A percentile compares a stretch with the other conserved stretches of the same genome.
Evolutionary conservation across 2,797 vertebrate species (phyloP).

Genomic region (Octomys mimax): DNA sequence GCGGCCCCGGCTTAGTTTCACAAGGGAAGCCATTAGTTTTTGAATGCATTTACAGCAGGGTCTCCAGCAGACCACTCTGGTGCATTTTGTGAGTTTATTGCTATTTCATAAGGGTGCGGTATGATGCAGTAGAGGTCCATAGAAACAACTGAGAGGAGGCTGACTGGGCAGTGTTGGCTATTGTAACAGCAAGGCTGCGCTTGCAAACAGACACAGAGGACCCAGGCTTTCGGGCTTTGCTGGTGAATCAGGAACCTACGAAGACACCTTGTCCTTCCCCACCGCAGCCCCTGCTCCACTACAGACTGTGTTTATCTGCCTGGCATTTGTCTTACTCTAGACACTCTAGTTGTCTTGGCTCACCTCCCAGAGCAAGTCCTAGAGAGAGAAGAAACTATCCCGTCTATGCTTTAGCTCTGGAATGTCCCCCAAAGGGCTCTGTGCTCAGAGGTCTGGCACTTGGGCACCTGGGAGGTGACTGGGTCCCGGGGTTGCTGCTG

Average conservation of each 20-base stretch:
- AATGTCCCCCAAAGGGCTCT: neutral
- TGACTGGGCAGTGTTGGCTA: neutral
- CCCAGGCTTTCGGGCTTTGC: neutral
- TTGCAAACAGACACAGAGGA: neutral
- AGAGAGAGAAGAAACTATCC: constrained; percentile 1
- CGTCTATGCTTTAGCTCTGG: neutral
- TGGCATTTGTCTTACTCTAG: neutral
- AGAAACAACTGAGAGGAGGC: neutral
- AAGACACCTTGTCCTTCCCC: neutral
- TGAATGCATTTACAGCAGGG: neutral
- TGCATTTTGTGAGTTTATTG: neutral
- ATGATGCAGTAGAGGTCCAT: neutral
- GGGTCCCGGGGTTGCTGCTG: neutral
- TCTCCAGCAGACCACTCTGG: neutral
- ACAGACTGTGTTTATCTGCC: neutral
- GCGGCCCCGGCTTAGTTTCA: accelerated
- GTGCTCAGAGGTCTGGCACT: neutral
- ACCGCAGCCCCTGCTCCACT: neutral
- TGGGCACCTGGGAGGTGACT: neutral
- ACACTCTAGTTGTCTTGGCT: constrained; percentile 46
- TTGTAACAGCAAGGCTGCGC: neutral
- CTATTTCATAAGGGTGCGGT: neutral
- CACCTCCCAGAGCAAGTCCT: neutral
- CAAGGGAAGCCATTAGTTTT: neutral
- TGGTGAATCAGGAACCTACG: neutral